Base-by-base conservation (phyloP, 2,113 vertebrate genomes). In the Peucedramus taeniatus region DNA sequence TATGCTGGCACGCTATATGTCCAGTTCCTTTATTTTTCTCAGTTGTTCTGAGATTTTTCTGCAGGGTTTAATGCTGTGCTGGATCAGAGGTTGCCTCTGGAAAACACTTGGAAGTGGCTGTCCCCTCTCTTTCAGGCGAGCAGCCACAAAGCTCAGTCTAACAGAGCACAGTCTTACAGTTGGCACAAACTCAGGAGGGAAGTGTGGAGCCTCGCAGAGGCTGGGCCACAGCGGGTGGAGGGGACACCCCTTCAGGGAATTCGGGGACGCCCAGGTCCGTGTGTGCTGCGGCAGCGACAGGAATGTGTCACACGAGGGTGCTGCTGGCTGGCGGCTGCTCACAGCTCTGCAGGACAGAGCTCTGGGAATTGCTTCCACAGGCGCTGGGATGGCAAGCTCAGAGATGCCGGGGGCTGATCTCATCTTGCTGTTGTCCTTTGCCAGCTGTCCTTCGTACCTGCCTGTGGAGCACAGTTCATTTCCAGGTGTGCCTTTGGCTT, bases 181-280 rank as follows among this genome's bases (percentile, higher is more conserved):
- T 95, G 98, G 80, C 95, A 97, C 61, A 98, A 97, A 93, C 89
- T 96, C 3, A 66, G 96, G 57, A 96, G 96, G 71, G 97, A 98
- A 90, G 93, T 78, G 49, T 94, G 97, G 45, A 96, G 96, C 95
- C 97, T 44, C 78, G 87, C 35, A 94, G 94, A 97, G 98, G 20
- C 89, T 98, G 22, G 60, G 68, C 53, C 95, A 66, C 53, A 15
- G 86, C 63, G 94, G 87, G 92, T 92, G 61, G 42, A 89, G 47
- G 22, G 16, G 44, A 26, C 18, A 13, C 6, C 60, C 44, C 51
- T 42, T 28, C 47, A 56, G 86, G 71, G 45, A 47, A n/a, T 23
- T 20, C 12, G 63, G 83, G 65, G 24, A 27, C 33, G 44, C 51
- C 23, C 44, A 50, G 47, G 3, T 27, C 14, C 31, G 9, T 13